Evolutionary conservation across 1,140 invertebrate genomes (phyloP).

Genomic region (Aleiodes sp.): DNA sequence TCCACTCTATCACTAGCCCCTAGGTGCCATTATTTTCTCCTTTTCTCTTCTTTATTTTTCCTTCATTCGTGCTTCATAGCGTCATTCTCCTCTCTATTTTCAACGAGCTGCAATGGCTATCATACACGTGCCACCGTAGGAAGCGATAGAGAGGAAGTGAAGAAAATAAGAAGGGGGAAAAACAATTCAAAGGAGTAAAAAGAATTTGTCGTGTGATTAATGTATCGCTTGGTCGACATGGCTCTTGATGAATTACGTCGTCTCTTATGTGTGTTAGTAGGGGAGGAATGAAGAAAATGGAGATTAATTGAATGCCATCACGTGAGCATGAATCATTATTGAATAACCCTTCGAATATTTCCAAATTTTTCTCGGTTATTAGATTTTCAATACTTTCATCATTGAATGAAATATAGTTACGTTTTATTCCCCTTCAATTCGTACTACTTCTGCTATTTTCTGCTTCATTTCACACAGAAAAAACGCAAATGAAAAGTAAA

Average conservation of each 20-base stretch:
- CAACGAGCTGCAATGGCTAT: background rate
- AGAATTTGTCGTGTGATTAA: slow-evolving; percentile 17
- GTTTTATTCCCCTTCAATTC: too few species aligned
- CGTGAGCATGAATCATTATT: background rate
- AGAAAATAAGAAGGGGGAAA: background rate
- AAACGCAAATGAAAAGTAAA: too few species aligned
- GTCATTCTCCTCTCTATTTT: background rate
- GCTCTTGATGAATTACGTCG: background rate
- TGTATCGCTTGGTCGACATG: slow-evolving; percentile 12
- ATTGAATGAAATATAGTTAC: too few species aligned
- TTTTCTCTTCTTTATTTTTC: background rate
- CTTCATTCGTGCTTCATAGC: background rate
- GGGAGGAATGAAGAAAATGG: background rate
- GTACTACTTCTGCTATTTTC: too few species aligned
- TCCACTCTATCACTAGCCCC: background rate
- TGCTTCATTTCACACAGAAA: too few species aligned
- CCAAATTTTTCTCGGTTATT: too few species aligned
- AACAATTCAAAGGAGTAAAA: background rate
- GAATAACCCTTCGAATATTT: too few species aligned
- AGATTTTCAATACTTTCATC: too few species aligned
- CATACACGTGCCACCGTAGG: background rate
- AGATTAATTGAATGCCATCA: slow-evolving; percentile 9
- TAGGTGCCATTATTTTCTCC: background rate
- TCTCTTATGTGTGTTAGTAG: background rate
- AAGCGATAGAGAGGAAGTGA: background rate